Conservation (phyloP, 2,113 vertebrate species). For the Herpetotheres cachinnans region DNA sequence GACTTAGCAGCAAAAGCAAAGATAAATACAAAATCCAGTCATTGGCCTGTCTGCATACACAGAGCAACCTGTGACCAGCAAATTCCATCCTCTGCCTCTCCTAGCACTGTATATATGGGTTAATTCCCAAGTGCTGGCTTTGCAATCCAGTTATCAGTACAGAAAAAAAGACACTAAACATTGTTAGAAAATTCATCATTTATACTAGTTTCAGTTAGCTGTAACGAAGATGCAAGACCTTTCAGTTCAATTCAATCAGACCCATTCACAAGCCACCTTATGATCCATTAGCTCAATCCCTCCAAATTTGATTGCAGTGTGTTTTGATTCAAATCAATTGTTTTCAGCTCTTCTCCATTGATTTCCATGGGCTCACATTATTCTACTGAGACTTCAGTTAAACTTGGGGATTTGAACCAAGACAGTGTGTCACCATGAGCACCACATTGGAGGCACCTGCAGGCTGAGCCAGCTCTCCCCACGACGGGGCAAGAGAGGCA, state of each 20-base stretch:
- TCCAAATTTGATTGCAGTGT: constrained; percentile 62
- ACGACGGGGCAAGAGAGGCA: neutral
- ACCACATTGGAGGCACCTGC: fast-evolving
- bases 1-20: neutral
- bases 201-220: constrained; percentile 44
- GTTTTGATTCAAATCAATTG: constrained; percentile 71
- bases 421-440: fast-evolving
- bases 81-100: neutral
- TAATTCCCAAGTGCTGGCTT: neutral
- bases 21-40: neutral
- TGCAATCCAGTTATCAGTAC: constrained; percentile 1
- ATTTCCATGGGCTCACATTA: constrained; percentile 52
- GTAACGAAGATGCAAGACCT: constrained; percentile 67
- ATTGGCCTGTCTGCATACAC: neutral
- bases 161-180: neutral
- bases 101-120: neutral
- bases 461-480: neutral
- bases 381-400: constrained; percentile 1
- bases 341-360: constrained; percentile 67
- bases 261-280: constrained; percentile 64
- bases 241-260: constrained; percentile 63
- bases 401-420: neutral
- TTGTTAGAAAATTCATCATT: constrained; percentile 53
- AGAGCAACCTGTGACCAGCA: neutral
- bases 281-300: constrained; percentile 65